These are phyloP conservation scores for Pyrrhia umbra DNA, from an alignment of 2,888 invertebrate genomes.

Conservation along the genomic window DNA sequence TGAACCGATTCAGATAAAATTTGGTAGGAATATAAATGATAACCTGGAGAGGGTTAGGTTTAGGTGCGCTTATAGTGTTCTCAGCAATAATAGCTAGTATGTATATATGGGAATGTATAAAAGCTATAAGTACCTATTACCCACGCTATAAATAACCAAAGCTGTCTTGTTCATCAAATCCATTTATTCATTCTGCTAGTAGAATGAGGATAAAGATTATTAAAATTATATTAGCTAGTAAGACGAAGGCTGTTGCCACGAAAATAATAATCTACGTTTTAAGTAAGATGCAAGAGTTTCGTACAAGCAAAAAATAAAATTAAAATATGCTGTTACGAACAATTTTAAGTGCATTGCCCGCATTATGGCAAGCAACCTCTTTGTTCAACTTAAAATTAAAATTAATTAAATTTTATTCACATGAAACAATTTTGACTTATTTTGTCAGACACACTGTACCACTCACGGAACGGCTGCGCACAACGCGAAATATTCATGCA, in stretches of 20 bases:
- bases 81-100: no score
- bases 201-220: not conserved
- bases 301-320: conserved; percentile 17
- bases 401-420: conserved; percentile 37
- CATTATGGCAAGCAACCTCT: conserved; percentile 7
- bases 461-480: conserved; percentile 15
- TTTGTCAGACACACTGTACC: conserved; percentile 15
- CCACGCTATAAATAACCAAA: no score
- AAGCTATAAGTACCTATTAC: no score
- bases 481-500: conserved; percentile 53
- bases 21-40: no score
- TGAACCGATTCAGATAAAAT: no score
- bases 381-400: conserved; percentile 20
- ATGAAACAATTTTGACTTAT: conserved; percentile 19
- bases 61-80: no score
- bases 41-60: no score
- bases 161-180: no score
- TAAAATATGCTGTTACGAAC: not conserved
- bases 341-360: conserved; percentile 2
- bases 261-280: conserved; percentile 1
- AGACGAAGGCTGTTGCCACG: not conserved
- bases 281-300: not conserved
- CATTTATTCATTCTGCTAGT: no score
- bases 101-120: no score
- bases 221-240: not conserved